Conservation (phyloP, 2,113 vertebrate species). For the Colinus virginianus region DNA sequence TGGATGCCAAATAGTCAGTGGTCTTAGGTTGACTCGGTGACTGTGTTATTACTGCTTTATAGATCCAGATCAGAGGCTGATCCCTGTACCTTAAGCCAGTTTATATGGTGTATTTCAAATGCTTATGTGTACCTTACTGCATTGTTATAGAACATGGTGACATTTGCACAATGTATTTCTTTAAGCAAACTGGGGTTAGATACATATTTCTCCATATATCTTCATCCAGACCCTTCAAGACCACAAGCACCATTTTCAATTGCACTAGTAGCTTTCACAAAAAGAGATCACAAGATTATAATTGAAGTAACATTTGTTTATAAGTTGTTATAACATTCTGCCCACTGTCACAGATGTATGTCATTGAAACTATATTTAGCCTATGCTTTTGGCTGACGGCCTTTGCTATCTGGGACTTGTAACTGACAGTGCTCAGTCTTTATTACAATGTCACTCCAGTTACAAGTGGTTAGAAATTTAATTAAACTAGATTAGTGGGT, state of each 20-base stretch:
- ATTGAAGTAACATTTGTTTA: not conserved
- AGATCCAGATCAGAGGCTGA: not conserved
- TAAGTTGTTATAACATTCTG: not conserved
- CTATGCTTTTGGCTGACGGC: not conserved
- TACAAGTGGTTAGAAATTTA: not conserved
- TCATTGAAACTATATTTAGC: not conserved
- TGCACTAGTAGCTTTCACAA: not conserved
- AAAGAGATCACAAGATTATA: fast-evolving
- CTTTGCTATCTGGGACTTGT: not conserved
- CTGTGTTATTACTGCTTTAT: not conserved
- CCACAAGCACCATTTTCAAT: not conserved
- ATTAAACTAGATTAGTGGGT: not conserved
- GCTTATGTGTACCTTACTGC: not conserved
- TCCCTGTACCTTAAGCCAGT: not conserved
- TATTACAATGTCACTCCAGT: not conserved
- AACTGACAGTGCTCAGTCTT: not conserved
- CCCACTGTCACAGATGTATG: no score
- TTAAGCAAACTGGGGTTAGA: not conserved
- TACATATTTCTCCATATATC: fast-evolving
- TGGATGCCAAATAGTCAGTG: not conserved
- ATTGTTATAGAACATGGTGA: not conserved
- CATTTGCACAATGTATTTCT: not conserved
- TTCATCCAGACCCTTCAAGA: not conserved
- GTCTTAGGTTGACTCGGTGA: not conserved
- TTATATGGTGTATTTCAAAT: not conserved